Base-by-base conservation (phyloP, 2,888 invertebrate species). In the Lepidocyrtinus sp. region DNA sequence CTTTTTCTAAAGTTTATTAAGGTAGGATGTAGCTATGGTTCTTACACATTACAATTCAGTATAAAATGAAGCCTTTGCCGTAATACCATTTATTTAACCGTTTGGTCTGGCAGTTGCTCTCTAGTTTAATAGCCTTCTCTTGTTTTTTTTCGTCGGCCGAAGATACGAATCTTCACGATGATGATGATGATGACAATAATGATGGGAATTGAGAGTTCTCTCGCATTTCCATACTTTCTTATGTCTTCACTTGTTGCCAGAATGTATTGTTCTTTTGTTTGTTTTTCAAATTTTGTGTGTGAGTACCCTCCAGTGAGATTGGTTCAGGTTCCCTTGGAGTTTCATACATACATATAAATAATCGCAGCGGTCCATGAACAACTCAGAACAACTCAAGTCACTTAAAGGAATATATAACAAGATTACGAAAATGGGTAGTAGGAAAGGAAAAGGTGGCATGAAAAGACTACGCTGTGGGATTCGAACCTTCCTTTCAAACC, bases 281-380 rank as follows among this genome's bases (percentile, higher is more conserved):
- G 75, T 75, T 75, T 75, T 69, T 69, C 61, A 26, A 75, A 75
- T 70, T 75, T 75, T 50, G 68, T 75, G 68, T 75, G 75, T 36
- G 75, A n/a, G n/a, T n/a, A n/a, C 75, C 69, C 69, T 75, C 75
- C 62, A 62, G 67, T 68, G 55, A 68, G 59, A n/a, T n/a, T n/a
- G n/a, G n/a, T n/a, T n/a, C n/a, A 59, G 59, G 67, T 24, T 61
- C 75, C 68, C 75, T 75, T 75, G 45, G 61, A 67, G 27, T n/a
- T n/a, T n/a, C n/a, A n/a, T n/a, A n/a, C n/a, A n/a, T n/a, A n/a
- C n/a, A 46, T 67, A 68, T 75, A 75, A 75, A 75, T 75, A 75
- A 75, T 75, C 59, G n/a, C n/a, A n/a, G n/a, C 61, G 45, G 61
- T 17, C 75, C 64, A 15, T 61, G 61, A 70, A 63, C 24, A 65